Percentiles rank a stretch among this genome's conserved stretches.
These are phyloP conservation scores for Drosophila ustulata DNA, from an alignment of 2,888 invertebrate genomes.

Conservation along the genomic window DNA sequence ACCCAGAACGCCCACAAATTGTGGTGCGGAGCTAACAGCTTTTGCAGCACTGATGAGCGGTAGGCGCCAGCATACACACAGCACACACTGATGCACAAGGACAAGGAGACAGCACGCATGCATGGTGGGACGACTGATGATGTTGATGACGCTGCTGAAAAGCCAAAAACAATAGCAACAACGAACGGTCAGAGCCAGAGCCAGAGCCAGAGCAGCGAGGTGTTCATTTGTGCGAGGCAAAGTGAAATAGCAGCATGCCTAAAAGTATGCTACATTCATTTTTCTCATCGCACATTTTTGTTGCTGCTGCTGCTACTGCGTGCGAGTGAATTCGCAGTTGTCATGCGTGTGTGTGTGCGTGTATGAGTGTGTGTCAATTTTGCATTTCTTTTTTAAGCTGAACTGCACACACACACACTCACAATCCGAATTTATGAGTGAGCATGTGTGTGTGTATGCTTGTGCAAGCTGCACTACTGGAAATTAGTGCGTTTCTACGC, in stretches of 20 bases:
- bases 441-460: slow-evolving; percentile 23
- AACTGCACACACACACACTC: slow-evolving; percentile 25
- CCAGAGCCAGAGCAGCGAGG: slow-evolving; percentile 30
- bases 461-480: slow-evolving; percentile 64
- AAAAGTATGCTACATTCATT: slow-evolving; percentile 74
- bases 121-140: slow-evolving; percentile 54
- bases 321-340: slow-evolving; percentile 59
- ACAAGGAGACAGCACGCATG: slow-evolving; percentile 12
- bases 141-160: slow-evolving; percentile 71
- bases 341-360: slow-evolving; percentile 21
- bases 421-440: slow-evolving; percentile 46
- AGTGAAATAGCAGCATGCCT: slow-evolving; percentile 82
- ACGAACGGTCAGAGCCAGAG: not conserved
- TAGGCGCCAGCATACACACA: slow-evolving; percentile 18
- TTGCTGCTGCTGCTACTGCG: slow-evolving; percentile 39
- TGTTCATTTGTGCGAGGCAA: slow-evolving; percentile 61
- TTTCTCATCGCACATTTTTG: slow-evolving; percentile 40
- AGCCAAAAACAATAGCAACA: slow-evolving; percentile 50
- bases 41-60: slow-evolving; percentile 74
- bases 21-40: slow-evolving; percentile 78
- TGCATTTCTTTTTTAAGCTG: slow-evolving; percentile 52
- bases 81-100: slow-evolving; percentile 6
- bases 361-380: slow-evolving; percentile 47
- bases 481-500: slow-evolving; percentile 80
- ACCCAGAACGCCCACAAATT: slow-evolving; percentile 81